phyloP scores from a whole-genome alignment of 2,797 vertebrate genomes.

The Rhyacichthys aspro region DNA sequence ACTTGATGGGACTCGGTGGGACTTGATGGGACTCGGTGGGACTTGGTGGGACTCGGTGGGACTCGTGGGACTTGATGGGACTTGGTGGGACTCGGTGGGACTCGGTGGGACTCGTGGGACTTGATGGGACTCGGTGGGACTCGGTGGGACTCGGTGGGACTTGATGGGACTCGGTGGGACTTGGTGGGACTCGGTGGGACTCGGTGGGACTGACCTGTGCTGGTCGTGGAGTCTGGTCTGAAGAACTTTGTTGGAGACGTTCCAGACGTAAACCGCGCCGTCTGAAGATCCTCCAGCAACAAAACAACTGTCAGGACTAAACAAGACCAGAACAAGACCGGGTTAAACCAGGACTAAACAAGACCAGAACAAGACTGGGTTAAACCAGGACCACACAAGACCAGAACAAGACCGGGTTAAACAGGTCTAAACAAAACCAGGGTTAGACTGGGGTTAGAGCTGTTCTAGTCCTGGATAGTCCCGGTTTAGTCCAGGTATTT shows the following conservation, averaged over 20 bases:
- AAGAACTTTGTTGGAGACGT: conserved; percentile 78
- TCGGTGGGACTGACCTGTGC: conserved; percentile 77
- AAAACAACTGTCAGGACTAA: conserved; percentile 85
- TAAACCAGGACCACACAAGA: conserved; percentile 77
- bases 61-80: conserved; percentile 3
- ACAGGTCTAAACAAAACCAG: neutral
- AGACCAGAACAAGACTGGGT: no score
- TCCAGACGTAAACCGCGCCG: conserved; percentile 87
- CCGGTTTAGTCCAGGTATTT: neutral
- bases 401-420: neutral
- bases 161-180: neutral
- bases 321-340: neutral
- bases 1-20: no score
- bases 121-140: no score
- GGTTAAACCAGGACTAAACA: neutral
- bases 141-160: no score
- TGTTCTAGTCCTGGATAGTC: no score
- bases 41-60: neutral
- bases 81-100: no score
- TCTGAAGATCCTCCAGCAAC: conserved; percentile 84
- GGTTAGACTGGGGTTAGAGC: no score
- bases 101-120: conserved; percentile 1
- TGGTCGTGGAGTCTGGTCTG: conserved; percentile 79
- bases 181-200: no score
- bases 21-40: neutral